phyloP scores from a whole-genome alignment of 2,113 vertebrate species.

The Chamaetylas fuelleborni region DNA sequence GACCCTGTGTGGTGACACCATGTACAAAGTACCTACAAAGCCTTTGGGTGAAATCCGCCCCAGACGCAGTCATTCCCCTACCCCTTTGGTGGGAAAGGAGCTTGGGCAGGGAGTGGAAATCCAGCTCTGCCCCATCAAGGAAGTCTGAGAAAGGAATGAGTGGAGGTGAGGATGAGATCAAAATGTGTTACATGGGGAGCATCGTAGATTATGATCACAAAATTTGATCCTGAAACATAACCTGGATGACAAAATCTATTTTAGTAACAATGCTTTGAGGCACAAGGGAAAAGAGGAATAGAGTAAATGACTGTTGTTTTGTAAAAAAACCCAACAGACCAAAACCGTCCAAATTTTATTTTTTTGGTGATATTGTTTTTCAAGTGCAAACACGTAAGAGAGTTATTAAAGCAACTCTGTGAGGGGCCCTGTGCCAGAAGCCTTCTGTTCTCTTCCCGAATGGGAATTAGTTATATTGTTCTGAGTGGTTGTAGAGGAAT shows the following conservation, averaged over 20 bases:
- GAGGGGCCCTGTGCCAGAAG: not conserved
- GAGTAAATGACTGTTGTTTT: not conserved
- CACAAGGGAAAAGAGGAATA: not conserved
- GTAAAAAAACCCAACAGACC: not conserved
- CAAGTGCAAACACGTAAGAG: accelerated
- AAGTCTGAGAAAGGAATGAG: not conserved
- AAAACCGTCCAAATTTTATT: not conserved
- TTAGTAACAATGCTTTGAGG: not conserved
- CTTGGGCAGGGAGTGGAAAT: not conserved
- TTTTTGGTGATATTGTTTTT: not conserved
- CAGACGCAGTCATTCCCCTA: not conserved
- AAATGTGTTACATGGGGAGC: not conserved
- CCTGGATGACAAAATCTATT: not conserved
- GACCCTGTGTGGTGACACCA: not conserved
- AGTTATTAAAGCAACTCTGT: not conserved
- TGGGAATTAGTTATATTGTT: not conserved
- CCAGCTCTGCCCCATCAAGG: not conserved
- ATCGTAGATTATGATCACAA: accelerated
- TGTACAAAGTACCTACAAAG: accelerated
- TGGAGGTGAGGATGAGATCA: not conserved
- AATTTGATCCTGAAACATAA: not conserved
- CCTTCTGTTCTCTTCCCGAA: not conserved
- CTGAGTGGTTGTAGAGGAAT: not conserved
- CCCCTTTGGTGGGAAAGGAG: not conserved
- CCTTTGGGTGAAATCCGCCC: not conserved